Conservation (phyloP, 2,113 vertebrate species). For the Dromas ardeola region DNA sequence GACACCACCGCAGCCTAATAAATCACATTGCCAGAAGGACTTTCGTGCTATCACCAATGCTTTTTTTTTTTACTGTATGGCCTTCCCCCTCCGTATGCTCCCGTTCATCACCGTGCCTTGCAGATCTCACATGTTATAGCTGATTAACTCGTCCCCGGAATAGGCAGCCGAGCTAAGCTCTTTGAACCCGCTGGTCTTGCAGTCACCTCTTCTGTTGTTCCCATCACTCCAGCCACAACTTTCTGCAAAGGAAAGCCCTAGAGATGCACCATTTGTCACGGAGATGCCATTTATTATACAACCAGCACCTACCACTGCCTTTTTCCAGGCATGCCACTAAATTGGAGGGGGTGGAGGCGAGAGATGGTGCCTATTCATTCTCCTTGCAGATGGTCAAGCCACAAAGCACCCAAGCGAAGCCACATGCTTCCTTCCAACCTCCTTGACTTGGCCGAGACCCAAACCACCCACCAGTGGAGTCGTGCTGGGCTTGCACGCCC, state of each 20-base stretch:
- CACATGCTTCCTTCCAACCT: background rate
- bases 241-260: background rate
- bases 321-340: background rate
- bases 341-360: background rate
- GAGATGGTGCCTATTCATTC: background rate
- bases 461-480: background rate
- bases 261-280: background rate
- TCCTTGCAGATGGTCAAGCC: background rate
- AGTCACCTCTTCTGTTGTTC: background rate
- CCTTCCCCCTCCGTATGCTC: background rate
- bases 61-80: rapidly evolving
- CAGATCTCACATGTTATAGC: background rate
- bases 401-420: background rate
- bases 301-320: background rate
- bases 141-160: background rate
- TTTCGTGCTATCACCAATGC: rapidly evolving
- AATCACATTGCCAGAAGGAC: background rate
- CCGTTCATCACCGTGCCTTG: background rate
- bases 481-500: background rate
- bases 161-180: background rate
- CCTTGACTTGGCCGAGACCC: background rate
- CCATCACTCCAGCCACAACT: background rate
- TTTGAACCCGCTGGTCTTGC: background rate
- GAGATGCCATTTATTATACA: rapidly evolving
- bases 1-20: background rate